A percentile compares a stretch with the other conserved stretches of the same genome.
These are phyloP conservation scores for Siderastrea radians DNA, from an alignment of 92 coral and sea anemone genomes.

Conservation along the genomic window DNA sequence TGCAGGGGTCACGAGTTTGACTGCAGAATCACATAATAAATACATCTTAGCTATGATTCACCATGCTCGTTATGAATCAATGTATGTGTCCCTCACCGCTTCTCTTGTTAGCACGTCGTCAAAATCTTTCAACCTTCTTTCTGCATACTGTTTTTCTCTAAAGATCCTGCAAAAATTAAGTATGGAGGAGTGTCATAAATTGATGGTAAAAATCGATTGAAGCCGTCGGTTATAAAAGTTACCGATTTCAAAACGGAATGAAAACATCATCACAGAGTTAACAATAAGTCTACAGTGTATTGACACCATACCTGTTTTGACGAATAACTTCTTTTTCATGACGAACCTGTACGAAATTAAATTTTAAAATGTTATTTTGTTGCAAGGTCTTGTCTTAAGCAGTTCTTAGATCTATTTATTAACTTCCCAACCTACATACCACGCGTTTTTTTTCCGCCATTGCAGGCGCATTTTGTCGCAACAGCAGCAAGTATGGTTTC, in stretches of 20 bases:
- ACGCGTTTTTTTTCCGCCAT: background rate
- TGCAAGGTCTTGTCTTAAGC: too few relatives aligned
- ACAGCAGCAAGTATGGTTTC: background rate
- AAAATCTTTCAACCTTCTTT: constrained; percentile 96
- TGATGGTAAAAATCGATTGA: background rate
- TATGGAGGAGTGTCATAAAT: too few relatives aligned
- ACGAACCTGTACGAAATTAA: constrained; percentile 70
- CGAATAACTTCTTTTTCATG: constrained; percentile 95
- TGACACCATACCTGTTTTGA: constrained; percentile 84
- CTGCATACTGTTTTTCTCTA: constrained; percentile 97
- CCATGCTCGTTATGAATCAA: background rate
- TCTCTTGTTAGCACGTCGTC: constrained; percentile 95
- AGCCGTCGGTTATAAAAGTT: background rate
- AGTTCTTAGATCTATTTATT: too few relatives aligned
- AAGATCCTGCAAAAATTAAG: constrained; percentile 68
- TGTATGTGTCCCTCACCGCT: constrained; percentile 78
- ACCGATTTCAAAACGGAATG: background rate
- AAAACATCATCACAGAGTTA: background rate
- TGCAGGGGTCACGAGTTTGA: too few relatives aligned
- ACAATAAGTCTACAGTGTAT: background rate
- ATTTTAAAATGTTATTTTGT: background rate
- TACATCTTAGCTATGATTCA: too few relatives aligned
- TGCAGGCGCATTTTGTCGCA: background rate
- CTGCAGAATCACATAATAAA: too few relatives aligned
- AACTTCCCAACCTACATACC: background rate